These are phyloP conservation scores for Paracanthobrama guichenoti DNA, from an alignment of 2,113 vertebrate species.

Conservation along the genomic window DNA sequence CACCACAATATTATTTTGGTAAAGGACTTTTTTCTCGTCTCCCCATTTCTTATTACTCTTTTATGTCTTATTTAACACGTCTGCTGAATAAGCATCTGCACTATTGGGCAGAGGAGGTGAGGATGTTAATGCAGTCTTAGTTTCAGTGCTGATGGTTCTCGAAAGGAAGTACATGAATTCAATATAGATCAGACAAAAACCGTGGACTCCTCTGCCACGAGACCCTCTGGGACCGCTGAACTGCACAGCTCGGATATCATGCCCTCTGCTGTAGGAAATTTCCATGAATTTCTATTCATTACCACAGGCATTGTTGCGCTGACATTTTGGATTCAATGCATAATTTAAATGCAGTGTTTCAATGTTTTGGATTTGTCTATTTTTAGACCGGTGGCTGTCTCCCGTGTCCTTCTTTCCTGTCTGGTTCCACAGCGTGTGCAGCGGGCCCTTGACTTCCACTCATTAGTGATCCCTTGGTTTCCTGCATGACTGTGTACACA, in stretches of 20 bases:
- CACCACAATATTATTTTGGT: background rate
- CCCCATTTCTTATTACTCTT: background rate
- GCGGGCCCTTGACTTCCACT: background rate
- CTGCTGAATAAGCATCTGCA: background rate
- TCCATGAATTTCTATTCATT: constrained; percentile 40
- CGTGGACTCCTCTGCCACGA: background rate
- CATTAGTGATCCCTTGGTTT: constrained; percentile 27
- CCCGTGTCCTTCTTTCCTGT: constrained; percentile 15
- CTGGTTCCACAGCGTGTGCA: constrained; percentile 5
- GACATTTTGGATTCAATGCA: constrained; percentile 48
- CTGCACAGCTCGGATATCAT: background rate
- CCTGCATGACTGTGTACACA: constrained; percentile 20
- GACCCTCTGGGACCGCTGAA: constrained; percentile 28
- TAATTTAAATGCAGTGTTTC: constrained; percentile 41
- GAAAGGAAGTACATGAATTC: background rate
- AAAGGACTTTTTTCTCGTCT: background rate
- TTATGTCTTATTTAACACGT: background rate
- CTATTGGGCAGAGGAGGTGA: background rate
- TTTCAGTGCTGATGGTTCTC: constrained; percentile 1
- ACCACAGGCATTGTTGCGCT: constrained; percentile 33
- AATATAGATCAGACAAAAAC: background rate
- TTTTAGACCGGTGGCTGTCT: constrained; percentile 33
- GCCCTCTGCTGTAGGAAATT: constrained; percentile 17
- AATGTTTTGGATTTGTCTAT: constrained; percentile 40
- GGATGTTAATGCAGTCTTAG: background rate